These are phyloP conservation scores for Hypanus sabinus DNA, from an alignment of 2,113 vertebrate genomes.

Conservation along the genomic window DNA sequence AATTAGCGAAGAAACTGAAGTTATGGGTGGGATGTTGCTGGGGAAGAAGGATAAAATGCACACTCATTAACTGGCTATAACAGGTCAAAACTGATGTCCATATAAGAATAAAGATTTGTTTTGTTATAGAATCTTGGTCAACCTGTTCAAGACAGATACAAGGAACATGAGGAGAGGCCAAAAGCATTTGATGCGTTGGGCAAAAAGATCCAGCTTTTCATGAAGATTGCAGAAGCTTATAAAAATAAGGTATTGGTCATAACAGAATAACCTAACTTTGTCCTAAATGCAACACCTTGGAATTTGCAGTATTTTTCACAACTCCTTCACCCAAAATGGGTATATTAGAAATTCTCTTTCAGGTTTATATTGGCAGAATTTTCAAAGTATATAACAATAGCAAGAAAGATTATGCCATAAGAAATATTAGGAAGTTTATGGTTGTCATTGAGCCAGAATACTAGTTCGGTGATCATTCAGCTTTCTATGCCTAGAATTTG, in stretches of 20 bases:
- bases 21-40: background rate
- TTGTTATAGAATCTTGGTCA: constrained; percentile 73
- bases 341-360: background rate
- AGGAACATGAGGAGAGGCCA: constrained; percentile 83
- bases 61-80: background rate
- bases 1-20: background rate
- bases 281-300: background rate
- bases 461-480: background rate
- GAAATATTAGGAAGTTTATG: no score
- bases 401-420: no score
- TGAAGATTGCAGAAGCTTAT: constrained; percentile 81
- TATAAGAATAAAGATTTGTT: background rate
- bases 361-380: no score
- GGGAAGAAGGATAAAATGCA: background rate
- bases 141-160: constrained; percentile 77
- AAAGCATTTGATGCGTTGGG: constrained; percentile 84
- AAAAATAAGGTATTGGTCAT: constrained; percentile 74
- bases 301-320: background rate
- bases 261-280: no score
- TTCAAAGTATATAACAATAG: no score
- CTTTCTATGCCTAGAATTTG: background rate
- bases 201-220: constrained; percentile 80
- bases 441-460: no score
- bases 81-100: background rate
- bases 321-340: background rate